Base-by-base conservation (phyloP, 2,888 invertebrate species). In the Drosophila histrio region DNA sequence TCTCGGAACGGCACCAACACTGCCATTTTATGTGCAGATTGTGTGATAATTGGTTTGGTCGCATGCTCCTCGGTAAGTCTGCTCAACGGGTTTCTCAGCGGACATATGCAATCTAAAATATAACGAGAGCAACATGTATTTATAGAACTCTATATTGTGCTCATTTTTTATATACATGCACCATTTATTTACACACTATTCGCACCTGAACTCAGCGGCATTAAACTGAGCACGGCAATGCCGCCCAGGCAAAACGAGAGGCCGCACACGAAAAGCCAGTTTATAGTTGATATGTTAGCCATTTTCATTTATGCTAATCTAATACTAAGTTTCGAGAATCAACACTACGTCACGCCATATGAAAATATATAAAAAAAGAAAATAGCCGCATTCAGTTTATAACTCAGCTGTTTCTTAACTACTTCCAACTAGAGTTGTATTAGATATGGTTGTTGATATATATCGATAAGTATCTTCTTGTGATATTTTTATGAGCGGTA, bases 1-100 rank as follows among this genome's bases (percentile, higher is more conserved):
- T 99, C 98, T 79, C 99, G 93, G 92, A 97, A 99, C 52, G 99
- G 99, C 54, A 99, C 97, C 68, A 99, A 92, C 60, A 99, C 93
- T 44, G 98, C 98, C 85, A 99, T 92, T 81, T 93, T 93, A 89
- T 95, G 94, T 0, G 49, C 38, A 1, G 71, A 59, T 4, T 15
- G n/a, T 0, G 26, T 17, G 5, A 1, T 32, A n/a, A 62, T 32
- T 7, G 34, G 39, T 26, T 77, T 61, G 3, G 59, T 56, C 15
- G 7, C 13, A 6, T 43, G 65, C 5, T 49, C 56, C 3, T 34
- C 28, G 8, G 30, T 21, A 1, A 53, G 53, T 63, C 56, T 64
- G 8, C 67, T 69, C 5, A 86, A 39, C 11, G 78, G 80, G 21
- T 80, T 77, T 26, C 73, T 89, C n/a, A 90, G 41, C 7, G 90